Base-by-base conservation (phyloP, 2,888 invertebrate species). In the Xestoiulus laeticollis region DNA sequence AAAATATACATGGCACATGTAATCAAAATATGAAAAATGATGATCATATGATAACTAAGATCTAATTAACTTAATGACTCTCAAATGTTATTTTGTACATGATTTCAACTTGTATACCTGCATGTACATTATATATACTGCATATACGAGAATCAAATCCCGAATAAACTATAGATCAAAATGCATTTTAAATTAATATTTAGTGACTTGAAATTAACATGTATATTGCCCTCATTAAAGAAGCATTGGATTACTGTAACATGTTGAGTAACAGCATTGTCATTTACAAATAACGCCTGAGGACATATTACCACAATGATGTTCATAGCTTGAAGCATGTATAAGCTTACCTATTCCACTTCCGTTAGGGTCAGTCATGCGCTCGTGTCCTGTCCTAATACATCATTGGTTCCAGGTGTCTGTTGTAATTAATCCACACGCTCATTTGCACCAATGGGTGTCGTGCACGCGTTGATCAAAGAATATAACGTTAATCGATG, bases 331-430 rank as follows among this genome's bases (percentile, higher is more conserved):
- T 8, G 38, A 5, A 38, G 38, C 38, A 38, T 38, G 8, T 8
- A 5, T 38, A 38, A n/a, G n/a, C n/a, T n/a, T n/a, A n/a, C n/a
- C n/a, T n/a, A n/a, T n/a, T 38, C 22, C 59, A 4, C 22, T 68
- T 68, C 59, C 78, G 78, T 26, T 14, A 30, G 30, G 78, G 30
- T 78, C 78, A 78, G 26, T 26, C 78, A 78, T 78, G 78, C 78
- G 30, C 68, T 22, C 68, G 22, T 26, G 78, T 78, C 30, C 30
- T 30, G 30, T 78, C 30, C 78, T 6, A 26, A 26, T 78, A 26
- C 78, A 78, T 26, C 78, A 78, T 78, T 78, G 78, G 78, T 16
- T 78, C 78, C 78, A 78, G 78, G 78, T 78, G 78, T 14, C 22
- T 30, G 78, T 30, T 26, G 78, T 3, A 78, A 78, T 78, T 78